phyloP scores from a whole-genome alignment of 2,888 invertebrate species.

The Crematogaster levior region DNA sequence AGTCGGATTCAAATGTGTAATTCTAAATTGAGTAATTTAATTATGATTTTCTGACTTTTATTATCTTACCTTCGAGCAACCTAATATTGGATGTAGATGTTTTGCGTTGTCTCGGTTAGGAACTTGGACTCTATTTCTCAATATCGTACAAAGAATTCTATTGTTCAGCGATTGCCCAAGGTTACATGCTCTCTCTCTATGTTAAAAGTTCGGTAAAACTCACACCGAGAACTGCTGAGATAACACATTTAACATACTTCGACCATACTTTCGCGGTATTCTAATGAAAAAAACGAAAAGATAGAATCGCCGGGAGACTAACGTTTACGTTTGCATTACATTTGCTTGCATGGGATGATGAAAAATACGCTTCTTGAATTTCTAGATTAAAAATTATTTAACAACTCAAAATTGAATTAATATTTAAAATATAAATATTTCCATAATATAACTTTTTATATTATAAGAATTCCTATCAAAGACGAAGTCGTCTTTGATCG shows the following conservation, averaged over 20 bases:
- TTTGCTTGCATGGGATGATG: background rate
- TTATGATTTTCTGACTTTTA: constrained; percentile 32
- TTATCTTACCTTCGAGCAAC: constrained; percentile 68
- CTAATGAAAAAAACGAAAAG: background rate
- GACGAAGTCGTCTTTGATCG: background rate
- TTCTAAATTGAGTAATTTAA: constrained; percentile 65
- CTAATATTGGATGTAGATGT: constrained; percentile 61
- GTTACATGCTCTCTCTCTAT: constrained; percentile 12
- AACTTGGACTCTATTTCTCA: constrained; percentile 47
- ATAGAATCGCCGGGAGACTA: background rate
- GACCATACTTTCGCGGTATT: background rate
- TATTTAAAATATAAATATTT: background rate
- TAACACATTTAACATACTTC: constrained; percentile 29
- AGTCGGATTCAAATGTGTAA: constrained; percentile 52
- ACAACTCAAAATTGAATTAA: background rate
- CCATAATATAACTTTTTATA: too few species aligned
- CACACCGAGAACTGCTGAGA: background rate
- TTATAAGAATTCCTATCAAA: background rate
- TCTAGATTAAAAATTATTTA: background rate
- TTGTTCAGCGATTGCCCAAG: constrained; percentile 46
- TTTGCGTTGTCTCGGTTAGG: constrained; percentile 56
- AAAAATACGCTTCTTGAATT: background rate
- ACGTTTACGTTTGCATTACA: background rate
- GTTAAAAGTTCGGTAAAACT: constrained; percentile 32
- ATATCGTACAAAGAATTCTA: constrained; percentile 33